Evolutionary conservation across 1,140 invertebrate genomes (phyloP), one percentile per base, ranked within the genome.

Genomic region (Cryptotermes secundus): DNA sequence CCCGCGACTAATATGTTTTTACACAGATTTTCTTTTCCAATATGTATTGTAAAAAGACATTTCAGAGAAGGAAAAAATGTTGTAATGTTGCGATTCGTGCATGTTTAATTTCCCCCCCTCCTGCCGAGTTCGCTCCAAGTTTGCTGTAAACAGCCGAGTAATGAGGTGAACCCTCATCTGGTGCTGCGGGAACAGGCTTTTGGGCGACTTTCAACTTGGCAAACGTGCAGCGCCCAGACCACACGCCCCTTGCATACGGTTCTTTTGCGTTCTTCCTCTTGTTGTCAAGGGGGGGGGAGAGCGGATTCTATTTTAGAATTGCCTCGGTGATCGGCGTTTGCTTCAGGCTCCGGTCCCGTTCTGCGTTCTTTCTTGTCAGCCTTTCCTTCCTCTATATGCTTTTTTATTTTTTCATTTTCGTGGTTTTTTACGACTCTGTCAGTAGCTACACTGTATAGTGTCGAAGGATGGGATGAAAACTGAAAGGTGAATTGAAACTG

Each of bases 191-290:
- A 72, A n/a, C 53, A 72, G 6, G 59, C 7, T 72, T n/a, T 72
- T 72, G 59, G 59, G 59, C 59, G 59, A 72, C 59, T 72, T 9
- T 72, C 59, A 72, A 72, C 59, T 72, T 72, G n/a, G 26, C 59
- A 72, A 72, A 72, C 16, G 59, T n/a, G 10, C 59, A 26, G 7
- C 59, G 7, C 59, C 16, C 59, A n/a, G 4, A 6, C 16, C 59
- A 6, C n/a, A n/a, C 59, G n/a, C n/a, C n/a, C n/a, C n/a, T 72
- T 59, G 53, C 6, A 22, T 59, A 19, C 19, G 26, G 19, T 59
- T 59, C 26, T 59, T n/a, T 59, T 22, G 19, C 22, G 19, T 19
- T 31, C 59, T 72, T 72, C 59, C 59, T 72, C 26, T n/a, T 72
- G 26, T 72, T 72, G 59, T n/a, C 9, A 72, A 72, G 59, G 31